These are phyloP conservation scores for Drosophila barbarae DNA, from an alignment of 2,888 invertebrate genomes.

Conservation along the genomic window DNA sequence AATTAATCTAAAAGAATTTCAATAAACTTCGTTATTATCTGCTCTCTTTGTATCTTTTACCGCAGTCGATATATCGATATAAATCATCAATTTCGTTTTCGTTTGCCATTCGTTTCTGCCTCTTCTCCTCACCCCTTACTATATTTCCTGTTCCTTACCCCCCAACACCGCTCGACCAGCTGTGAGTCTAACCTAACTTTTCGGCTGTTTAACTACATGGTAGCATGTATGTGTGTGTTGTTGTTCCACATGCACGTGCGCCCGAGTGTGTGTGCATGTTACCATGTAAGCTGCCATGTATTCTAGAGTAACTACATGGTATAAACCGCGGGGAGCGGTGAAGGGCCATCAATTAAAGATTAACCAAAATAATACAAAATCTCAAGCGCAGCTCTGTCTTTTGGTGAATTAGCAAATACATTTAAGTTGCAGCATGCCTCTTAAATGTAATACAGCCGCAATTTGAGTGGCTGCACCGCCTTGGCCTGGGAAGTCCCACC, in stretches of 20 bases:
- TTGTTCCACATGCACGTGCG: constrained; percentile 24
- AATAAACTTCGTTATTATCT: neutral
- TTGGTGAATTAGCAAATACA: neutral
- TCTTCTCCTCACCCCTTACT: constrained; percentile 7
- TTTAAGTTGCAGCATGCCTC: fast-evolving
- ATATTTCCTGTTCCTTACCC: too few species aligned
- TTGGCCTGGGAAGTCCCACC: constrained; percentile 50
- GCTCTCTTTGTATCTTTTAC: neutral
- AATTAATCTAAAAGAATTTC: too few species aligned
- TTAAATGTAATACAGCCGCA: neutral
- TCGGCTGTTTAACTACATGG: constrained; percentile 52
- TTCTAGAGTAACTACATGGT: constrained; percentile 49
- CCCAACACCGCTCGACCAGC: constrained; percentile 16
- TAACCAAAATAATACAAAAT: constrained; percentile 29
- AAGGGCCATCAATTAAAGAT: constrained; percentile 41
- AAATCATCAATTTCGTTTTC: constrained; percentile 37
- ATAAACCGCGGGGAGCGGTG: constrained; percentile 34
- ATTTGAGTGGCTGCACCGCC: neutral
- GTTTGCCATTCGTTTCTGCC: constrained; percentile 41
- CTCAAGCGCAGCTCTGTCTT: neutral
- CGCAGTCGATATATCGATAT: constrained; percentile 15
- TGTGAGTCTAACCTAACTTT: constrained; percentile 60
- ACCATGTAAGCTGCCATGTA: constrained; percentile 62
- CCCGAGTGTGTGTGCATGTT: constrained; percentile 19
- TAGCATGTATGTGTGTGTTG: constrained; percentile 33